Percentiles rank a stretch among this genome's conserved stretches.
phyloP scores from a whole-genome alignment of 2,113 vertebrate species.

The Chloebia gouldiae region DNA sequence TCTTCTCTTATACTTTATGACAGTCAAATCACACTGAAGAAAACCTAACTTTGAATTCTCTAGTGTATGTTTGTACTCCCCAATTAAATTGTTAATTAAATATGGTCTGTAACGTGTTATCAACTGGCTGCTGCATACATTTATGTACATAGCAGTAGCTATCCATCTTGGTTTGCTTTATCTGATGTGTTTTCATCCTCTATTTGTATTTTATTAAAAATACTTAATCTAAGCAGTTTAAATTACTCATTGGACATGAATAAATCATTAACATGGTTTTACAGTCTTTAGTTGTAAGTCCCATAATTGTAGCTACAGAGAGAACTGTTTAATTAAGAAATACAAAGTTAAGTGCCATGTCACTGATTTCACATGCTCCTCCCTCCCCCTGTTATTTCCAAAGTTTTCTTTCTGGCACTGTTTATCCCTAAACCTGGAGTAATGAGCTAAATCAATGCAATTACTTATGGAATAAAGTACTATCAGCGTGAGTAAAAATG shows the following conservation, averaged over 20 bases:
- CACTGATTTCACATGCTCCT: background rate
- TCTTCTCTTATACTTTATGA: background rate
- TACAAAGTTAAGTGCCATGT: background rate
- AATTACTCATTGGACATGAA: background rate
- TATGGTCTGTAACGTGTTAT: background rate
- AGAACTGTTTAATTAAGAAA: background rate
- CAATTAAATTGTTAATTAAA: background rate
- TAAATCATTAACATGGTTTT: background rate
- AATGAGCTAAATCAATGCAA: background rate
- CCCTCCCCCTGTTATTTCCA: background rate
- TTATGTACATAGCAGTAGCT: background rate
- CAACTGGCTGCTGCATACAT: background rate
- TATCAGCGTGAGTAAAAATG: background rate
- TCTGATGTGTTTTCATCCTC: background rate
- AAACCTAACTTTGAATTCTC: background rate
- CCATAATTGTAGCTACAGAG: background rate
- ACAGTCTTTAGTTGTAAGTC: background rate
- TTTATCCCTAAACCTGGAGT: background rate
- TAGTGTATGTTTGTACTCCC: background rate
- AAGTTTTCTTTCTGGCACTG: background rate
- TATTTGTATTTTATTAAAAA: conserved; percentile 3
- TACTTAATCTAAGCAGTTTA: background rate
- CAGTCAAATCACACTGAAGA: background rate
- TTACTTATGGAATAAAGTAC: background rate
- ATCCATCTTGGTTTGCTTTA: background rate